Conservation (phyloP, 2,888 invertebrate species). For the Drosophila colorata region DNA sequence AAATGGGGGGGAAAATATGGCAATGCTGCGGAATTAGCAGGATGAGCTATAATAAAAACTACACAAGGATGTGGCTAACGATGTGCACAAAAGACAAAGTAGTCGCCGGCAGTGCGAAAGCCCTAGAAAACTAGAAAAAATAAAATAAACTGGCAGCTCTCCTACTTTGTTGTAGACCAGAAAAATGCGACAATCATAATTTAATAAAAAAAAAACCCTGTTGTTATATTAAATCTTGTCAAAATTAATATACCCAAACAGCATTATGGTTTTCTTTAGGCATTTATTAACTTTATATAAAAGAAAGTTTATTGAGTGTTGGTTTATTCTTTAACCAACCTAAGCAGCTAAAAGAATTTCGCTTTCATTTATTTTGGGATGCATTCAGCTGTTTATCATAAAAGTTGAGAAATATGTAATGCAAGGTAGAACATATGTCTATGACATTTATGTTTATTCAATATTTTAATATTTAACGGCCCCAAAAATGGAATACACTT, state of each 20-base stretch:
- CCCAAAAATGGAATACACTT: too few relatives aligned
- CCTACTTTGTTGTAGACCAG: slow-evolving; percentile 9
- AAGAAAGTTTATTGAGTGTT: neutral
- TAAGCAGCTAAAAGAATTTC: too few relatives aligned
- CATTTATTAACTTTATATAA: neutral
- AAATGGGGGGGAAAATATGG: slow-evolving; percentile 26
- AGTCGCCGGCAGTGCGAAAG: slow-evolving; percentile 18
- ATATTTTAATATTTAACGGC: too few relatives aligned
- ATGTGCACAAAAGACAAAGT: slow-evolving; percentile 65
- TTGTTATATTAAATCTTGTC: slow-evolving; percentile 10
- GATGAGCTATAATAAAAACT: slow-evolving; percentile 72
- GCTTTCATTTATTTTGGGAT: too few relatives aligned
- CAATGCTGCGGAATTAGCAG: slow-evolving; percentile 49
- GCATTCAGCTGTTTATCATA: too few relatives aligned
- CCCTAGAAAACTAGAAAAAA: slow-evolving; percentile 5
- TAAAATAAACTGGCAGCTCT: slow-evolving; percentile 9
- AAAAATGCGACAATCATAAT: slow-evolving; percentile 32
- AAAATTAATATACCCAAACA: slow-evolving; percentile 2
- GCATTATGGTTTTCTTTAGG: neutral
- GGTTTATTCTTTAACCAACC: too few relatives aligned
- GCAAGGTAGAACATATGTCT: too few relatives aligned
- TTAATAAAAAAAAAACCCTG: slow-evolving; percentile 10
- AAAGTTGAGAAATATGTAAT: too few relatives aligned
- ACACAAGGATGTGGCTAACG: slow-evolving; percentile 77
- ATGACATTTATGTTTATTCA: too few relatives aligned